Evolutionary conservation across 2,113 vertebrate species (phyloP).

Genomic region (Pantherophis guttatus): DNA sequence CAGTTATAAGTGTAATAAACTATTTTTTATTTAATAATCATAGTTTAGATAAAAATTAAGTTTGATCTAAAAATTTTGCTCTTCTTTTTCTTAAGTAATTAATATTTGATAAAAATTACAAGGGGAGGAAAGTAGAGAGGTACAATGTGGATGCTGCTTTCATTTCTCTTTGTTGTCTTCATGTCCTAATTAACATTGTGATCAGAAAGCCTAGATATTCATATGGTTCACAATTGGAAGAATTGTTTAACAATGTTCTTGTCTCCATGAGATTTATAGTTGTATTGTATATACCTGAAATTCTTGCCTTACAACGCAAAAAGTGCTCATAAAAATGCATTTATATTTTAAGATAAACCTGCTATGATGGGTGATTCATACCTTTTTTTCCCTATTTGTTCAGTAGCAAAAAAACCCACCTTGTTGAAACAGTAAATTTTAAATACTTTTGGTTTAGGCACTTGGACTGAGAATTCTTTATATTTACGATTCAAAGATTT

Average conservation of each 20-base stretch:
- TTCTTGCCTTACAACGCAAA: not conserved
- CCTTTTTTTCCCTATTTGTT: not conserved
- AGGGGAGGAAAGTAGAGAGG: too few species aligned
- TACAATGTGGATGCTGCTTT: not conserved
- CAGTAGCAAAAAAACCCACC: fast-evolving
- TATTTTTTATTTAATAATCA: not conserved
- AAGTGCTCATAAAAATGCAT: slow-evolving; percentile 26
- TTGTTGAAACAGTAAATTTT: not conserved
- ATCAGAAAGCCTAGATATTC: not conserved
- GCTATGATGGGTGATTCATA: not conserved
- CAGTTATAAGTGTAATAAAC: not conserved
- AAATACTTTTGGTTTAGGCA: not conserved
- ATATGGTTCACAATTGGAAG: not conserved
- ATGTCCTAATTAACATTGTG: not conserved
- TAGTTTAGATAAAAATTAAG: fast-evolving
- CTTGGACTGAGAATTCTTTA: not conserved
- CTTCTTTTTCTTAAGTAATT: not conserved
- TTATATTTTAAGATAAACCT: not conserved
- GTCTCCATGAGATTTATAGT: slow-evolving; percentile 16
- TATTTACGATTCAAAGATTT: not conserved
- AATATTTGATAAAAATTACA: not conserved
- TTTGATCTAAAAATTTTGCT: not conserved
- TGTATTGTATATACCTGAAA: not conserved
- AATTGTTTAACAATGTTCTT: not conserved
- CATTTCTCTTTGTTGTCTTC: not conserved